phyloP scores from a whole-genome alignment of 2,797 vertebrate genomes.

The Notolepis coatsorum region DNA sequence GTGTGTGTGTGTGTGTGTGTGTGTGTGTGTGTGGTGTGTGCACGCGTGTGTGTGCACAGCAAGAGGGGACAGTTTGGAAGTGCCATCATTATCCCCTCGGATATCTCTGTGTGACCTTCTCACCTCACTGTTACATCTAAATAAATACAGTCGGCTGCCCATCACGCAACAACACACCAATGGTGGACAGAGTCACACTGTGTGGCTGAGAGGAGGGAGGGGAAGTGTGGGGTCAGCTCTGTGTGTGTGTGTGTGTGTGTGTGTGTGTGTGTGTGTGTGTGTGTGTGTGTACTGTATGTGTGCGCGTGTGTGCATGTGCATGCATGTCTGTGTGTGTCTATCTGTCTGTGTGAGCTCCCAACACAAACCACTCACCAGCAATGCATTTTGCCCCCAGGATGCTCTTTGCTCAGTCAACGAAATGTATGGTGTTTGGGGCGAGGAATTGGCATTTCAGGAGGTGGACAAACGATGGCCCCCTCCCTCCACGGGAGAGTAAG shows the following conservation, averaged over 20 bases:
- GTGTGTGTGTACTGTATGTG: background rate
- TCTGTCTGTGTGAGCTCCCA: conserved; percentile 25
- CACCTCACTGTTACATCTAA: conserved; percentile 47
- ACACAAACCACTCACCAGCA: conserved; percentile 61
- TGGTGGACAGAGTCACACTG: background rate
- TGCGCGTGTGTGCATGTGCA: background rate
- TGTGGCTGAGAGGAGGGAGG: background rate
- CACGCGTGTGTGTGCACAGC: conserved; percentile 48
- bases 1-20: too few relatives aligned
- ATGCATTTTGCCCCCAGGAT: conserved; percentile 61
- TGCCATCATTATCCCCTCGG: conserved; percentile 67
- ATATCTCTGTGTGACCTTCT: conserved; percentile 62
- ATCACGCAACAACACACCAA: background rate
- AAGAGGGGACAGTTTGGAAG: conserved; percentile 60
- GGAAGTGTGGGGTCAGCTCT: background rate
- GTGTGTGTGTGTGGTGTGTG: too few relatives aligned
- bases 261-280: background rate
- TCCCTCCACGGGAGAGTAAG: conserved; percentile 27
- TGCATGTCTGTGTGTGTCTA: background rate
- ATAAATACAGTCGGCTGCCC: background rate
- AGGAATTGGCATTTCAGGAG: conserved; percentile 49
- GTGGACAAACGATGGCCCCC: conserved; percentile 46
- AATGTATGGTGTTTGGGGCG: conserved; percentile 47
- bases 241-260: background rate
- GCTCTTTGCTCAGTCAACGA: conserved; percentile 74